Percentiles rank a stretch among this genome's conserved stretches.
phyloP scores from a whole-genome alignment of 2,888 invertebrate genomes.

The Zootermopsis nevadensis region DNA sequence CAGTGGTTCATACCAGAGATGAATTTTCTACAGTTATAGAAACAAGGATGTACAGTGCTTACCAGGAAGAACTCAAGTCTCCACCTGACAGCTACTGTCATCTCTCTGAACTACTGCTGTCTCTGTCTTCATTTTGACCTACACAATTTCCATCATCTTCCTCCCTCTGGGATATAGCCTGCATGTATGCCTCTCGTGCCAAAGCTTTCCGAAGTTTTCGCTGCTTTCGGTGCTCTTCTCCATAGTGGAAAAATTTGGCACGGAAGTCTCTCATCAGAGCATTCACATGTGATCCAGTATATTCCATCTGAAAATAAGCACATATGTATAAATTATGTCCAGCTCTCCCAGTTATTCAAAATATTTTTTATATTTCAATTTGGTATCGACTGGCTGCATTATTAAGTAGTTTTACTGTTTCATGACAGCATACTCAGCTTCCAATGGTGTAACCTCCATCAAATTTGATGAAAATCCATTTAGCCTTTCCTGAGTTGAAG shows the following conservation, averaged over 20 bases:
- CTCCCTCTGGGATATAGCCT: neutral
- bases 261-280: constrained; percentile 46
- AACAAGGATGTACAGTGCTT: neutral
- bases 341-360: no score
- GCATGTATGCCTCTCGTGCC: constrained; percentile 5
- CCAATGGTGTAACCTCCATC: no score
- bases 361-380: no score
- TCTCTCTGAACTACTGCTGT: constrained; percentile 24
- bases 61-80: no score
- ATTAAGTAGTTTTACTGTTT: no score
- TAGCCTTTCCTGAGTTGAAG: no score
- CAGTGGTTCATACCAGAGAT: neutral
- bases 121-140: neutral
- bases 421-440: no score
- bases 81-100: neutral
- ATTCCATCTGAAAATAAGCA: constrained; percentile 34
- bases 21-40: neutral
- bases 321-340: neutral
- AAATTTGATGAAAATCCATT: no score
- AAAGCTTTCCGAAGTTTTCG: constrained; percentile 42
- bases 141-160: neutral
- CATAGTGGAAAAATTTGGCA: constrained; percentile 46
- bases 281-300: neutral
- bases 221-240: constrained; percentile 50
- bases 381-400: no score